These are phyloP conservation scores for Altica lythri DNA, from an alignment of 2,888 invertebrate species.

Conservation along the genomic window DNA sequence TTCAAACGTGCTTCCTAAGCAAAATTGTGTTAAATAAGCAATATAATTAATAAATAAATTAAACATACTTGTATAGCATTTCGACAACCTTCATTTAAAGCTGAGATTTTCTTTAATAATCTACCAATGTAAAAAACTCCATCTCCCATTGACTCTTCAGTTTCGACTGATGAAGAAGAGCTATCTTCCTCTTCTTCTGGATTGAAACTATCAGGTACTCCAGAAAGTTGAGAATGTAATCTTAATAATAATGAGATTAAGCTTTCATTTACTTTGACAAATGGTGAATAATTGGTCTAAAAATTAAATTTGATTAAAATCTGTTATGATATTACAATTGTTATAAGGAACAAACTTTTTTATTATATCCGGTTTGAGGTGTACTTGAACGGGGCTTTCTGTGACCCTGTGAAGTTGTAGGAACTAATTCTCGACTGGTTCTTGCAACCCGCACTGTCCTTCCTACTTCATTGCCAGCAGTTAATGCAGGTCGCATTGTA, in stretches of 20 bases:
- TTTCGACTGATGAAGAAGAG: slow-evolving; percentile 11
- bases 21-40: slow-evolving; percentile 4
- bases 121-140: slow-evolving; percentile 86
- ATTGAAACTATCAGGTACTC: slow-evolving; percentile 76
- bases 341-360: neutral
- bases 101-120: slow-evolving; percentile 75
- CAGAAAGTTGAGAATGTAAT: slow-evolving; percentile 89
- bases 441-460: too few relatives aligned
- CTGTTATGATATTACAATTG: neutral
- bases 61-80: slow-evolving; percentile 61
- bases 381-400: slow-evolving; percentile 37
- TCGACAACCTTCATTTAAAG: slow-evolving; percentile 72
- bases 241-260: slow-evolving; percentile 88
- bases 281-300: slow-evolving; percentile 46
- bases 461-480: slow-evolving; percentile 52
- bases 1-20: slow-evolving; percentile 67
- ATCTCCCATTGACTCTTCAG: slow-evolving; percentile 70
- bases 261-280: slow-evolving; percentile 74
- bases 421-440: slow-evolving; percentile 55
- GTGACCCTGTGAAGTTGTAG: slow-evolving; percentile 52
- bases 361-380: neutral
- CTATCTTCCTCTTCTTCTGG: slow-evolving; percentile 58
- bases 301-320: neutral
- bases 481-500: slow-evolving; percentile 48
- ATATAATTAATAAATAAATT: neutral